These are phyloP conservation scores for Ganaspis sp. DNA, from an alignment of 1,140 invertebrate species.

Conservation along the genomic window DNA sequence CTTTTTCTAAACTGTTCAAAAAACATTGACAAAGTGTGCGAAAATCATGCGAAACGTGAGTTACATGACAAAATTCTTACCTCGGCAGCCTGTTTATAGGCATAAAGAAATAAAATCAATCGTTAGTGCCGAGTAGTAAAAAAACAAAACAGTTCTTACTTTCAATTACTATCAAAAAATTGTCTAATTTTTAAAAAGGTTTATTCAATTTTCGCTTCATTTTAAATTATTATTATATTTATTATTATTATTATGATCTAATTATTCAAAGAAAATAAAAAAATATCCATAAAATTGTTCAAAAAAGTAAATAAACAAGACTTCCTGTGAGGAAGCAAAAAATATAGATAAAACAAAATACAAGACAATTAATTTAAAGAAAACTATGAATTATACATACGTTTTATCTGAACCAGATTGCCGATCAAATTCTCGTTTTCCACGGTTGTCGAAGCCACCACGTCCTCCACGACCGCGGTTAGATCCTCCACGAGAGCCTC, in stretches of 20 bases:
- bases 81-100: slow-evolving; percentile 60
- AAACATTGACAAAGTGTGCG: background rate
- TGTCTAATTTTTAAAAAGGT: no score
- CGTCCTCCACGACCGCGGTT: slow-evolving; percentile 62
- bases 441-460: slow-evolving; percentile 81
- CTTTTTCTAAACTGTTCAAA: background rate
- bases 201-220: no score
- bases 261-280: no score
- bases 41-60: background rate
- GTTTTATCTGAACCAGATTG: slow-evolving; percentile 96
- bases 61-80: slow-evolving; percentile 56
- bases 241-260: no score
- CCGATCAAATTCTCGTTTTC: slow-evolving; percentile 94
- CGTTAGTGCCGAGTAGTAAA: slow-evolving; percentile 37
- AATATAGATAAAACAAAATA: slow-evolving; percentile 44
- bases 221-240: no score
- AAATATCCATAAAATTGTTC: no score
- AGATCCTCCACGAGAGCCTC: slow-evolving; percentile 66
- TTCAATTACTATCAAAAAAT: no score
- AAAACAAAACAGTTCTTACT: slow-evolving; percentile 46
- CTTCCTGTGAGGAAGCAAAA: no score
- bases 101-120: slow-evolving; percentile 43
- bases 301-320: no score
- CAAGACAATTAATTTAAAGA: slow-evolving; percentile 34
- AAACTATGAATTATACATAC: slow-evolving; percentile 74